Percentiles rank a stretch among this genome's conserved stretches.
Evolutionary conservation across 1,140 invertebrate species (phyloP).

Genomic region (Drosophila lacertosa): DNA sequence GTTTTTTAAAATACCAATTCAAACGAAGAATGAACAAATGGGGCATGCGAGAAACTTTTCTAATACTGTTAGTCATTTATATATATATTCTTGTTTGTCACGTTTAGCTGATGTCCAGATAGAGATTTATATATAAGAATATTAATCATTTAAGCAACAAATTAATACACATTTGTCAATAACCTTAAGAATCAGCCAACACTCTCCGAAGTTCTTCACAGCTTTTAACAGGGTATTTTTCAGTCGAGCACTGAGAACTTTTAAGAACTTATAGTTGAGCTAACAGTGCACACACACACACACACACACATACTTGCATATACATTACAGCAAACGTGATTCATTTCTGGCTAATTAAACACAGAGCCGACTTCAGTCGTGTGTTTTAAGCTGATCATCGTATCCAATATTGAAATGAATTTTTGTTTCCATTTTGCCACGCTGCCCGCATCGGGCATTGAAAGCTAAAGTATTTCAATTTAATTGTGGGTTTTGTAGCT

Average conservation of each 20-base stretch:
- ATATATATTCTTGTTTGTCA: too few relatives aligned
- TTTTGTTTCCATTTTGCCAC: conserved; percentile 19
- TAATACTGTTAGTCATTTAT: too few relatives aligned
- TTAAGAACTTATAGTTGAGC: neutral
- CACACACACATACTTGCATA: too few relatives aligned
- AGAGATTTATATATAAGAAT: too few relatives aligned
- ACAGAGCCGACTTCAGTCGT: neutral
- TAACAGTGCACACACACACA: neutral
- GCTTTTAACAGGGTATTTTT: neutral
- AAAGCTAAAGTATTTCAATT: conserved; percentile 30
- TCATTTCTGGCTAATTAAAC: conserved; percentile 36
- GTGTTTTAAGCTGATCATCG: neutral
- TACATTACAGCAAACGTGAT: conserved; percentile 9
- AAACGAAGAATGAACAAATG: too few relatives aligned
- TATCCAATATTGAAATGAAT: conserved; percentile 64
- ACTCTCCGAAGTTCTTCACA: too few relatives aligned
- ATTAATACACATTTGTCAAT: too few relatives aligned
- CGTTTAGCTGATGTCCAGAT: too few relatives aligned
- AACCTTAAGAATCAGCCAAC: too few relatives aligned
- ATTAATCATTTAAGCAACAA: too few relatives aligned
- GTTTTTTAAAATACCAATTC: too few relatives aligned
- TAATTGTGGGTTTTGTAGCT: conserved; percentile 32
- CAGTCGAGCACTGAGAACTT: neutral
- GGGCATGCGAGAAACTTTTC: too few relatives aligned
- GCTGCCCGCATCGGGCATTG: conserved; percentile 46